Evolutionary conservation across 2,797 vertebrate species (phyloP).

Genomic region (Molossus molossus): DNA sequence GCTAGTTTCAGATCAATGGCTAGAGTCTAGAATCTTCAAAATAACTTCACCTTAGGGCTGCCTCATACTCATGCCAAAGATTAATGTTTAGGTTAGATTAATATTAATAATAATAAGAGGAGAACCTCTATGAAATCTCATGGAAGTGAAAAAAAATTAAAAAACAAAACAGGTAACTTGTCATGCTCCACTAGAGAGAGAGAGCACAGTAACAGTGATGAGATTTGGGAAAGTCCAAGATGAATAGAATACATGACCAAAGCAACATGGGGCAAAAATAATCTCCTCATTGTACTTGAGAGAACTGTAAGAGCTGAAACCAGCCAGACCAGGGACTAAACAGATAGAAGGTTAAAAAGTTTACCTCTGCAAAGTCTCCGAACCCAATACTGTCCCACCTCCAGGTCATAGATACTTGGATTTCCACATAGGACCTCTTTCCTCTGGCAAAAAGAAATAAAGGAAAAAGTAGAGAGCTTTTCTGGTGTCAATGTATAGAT

Average conservation of each 20-base stretch:
- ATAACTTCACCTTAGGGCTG: neutral
- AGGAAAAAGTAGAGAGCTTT: neutral
- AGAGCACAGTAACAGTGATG: neutral
- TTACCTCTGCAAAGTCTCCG: neutral
- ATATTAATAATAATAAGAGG: conserved; percentile 36
- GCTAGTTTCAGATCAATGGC: neutral
- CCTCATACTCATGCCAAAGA: neutral
- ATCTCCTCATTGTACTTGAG: neutral
- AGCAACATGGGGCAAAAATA: neutral
- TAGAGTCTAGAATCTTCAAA: neutral
- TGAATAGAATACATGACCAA: neutral
- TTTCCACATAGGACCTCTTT: neutral
- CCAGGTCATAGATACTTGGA: neutral
- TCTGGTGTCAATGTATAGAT: neutral
- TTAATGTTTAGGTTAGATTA: neutral
- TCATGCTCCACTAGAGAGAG: neutral
- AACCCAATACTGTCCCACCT: neutral
- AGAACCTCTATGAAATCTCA: conserved; percentile 6
- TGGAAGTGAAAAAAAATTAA: neutral
- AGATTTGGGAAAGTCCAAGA: neutral
- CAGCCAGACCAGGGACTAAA: neutral
- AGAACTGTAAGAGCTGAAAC: neutral
- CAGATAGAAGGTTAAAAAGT: neutral
- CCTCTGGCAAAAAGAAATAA: neutral
- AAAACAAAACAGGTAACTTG: neutral